Evolutionary conservation across 37 sponge, comb jelly and placozoan genomes (phyloP), one percentile per base, ranked within the genome.

Genomic region (Mnemiopsis leidyi): DNA sequence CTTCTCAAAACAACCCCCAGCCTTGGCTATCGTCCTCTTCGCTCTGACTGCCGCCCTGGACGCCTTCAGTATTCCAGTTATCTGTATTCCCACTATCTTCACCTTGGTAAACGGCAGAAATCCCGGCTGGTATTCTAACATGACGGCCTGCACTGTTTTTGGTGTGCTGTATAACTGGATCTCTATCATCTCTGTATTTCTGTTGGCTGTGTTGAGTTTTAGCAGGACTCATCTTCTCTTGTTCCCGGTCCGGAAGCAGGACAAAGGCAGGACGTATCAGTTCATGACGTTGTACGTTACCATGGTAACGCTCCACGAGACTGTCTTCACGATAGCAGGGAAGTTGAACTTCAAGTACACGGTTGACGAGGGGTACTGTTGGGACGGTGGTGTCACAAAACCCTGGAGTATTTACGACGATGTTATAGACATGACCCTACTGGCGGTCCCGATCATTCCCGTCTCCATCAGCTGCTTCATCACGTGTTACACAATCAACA

Each of bases 391-490:
- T 5, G 73, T 71, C 29, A 71, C 21, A 3, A 71, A 71, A 30
- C 21, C 21, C 73, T 71, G 73, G 73, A 30, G 26, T 23, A 71
- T 71, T 3, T 71, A n/a, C 73, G 73, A 71, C 25, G 26, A 71
- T 30, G 26, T 30, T 25, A 71, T 71, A 30, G 73, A 71, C 73
- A 29, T 30, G 21, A 3, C 26, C 29, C 23, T 71, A 30, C 73
- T n/a, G 25, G 73, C 73, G 3, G 29, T 71, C 29, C 73, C 73
- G 29, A 71, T 71, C 73, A 18, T 71, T 23, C 73, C 73, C 73
- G 73, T 71, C 3, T n/a, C 73, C 25, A 71, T 71, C 73, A 71
- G 73, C 25, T 71, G 73, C 25, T 23, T 71, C 73, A 71, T 71
- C 16, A 71, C 73, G 29, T 71, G 73, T 30, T 71, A 18, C 21